phyloP scores from a whole-genome alignment of 2,888 invertebrate genomes.

The Brachypterus glaber region DNA sequence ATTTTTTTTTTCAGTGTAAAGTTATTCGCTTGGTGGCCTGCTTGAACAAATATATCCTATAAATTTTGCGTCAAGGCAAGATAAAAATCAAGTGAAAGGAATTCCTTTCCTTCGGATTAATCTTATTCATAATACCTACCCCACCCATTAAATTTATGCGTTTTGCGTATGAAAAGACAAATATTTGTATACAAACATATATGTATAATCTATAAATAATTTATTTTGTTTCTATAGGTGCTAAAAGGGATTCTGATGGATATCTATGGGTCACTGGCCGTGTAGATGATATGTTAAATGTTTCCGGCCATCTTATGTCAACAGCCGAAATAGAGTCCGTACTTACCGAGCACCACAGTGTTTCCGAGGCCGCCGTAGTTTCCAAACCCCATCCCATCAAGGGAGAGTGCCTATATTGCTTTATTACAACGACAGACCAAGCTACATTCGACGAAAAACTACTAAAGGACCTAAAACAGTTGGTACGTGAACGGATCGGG shows the following conservation, averaged over 20 bases:
- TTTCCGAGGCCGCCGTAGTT: conserved; percentile 95
- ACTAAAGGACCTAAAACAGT: conserved; percentile 59
- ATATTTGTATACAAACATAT: no score
- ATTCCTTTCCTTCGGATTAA: no score
- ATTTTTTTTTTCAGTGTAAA: no score
- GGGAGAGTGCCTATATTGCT: conserved; percentile 96
- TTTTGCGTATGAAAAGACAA: no score
- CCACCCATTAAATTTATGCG: no score
- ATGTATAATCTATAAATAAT: no score
- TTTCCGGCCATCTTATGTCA: conserved; percentile 95
- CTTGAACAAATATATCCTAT: no score
- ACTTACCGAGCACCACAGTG: conserved; percentile 63
- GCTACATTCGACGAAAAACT: conserved; percentile 60
- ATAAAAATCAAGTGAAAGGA: no score
- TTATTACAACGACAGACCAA: conserved; percentile 82
- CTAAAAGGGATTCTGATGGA: conserved; percentile 84
- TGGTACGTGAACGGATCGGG: conserved; percentile 85
- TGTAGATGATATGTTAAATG: conserved; percentile 97
- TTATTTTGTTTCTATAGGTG: conserved; percentile 51
- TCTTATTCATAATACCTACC: no score
- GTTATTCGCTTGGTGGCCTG: no score
- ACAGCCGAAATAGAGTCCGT: conserved; percentile 90
- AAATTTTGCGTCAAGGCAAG: no score
- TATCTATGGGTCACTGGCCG: conserved; percentile 95
- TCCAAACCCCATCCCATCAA: conserved; percentile 90